Evolutionary conservation across 2,113 vertebrate genomes (phyloP).

Genomic region (Piaya cayana): DNA sequence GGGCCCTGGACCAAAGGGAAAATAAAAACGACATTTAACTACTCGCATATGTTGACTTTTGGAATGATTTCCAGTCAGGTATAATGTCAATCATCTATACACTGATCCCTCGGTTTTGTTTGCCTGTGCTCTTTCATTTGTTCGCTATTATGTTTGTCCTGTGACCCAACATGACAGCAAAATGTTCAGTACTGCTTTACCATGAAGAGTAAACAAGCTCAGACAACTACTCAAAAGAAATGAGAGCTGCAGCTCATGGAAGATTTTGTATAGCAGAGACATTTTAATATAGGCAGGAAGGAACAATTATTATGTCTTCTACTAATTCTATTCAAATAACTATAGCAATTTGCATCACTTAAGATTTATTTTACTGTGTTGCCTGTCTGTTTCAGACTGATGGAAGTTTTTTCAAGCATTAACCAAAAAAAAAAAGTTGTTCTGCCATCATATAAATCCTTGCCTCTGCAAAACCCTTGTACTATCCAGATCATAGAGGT

Average conservation of each 20-base stretch:
- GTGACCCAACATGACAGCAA: background rate
- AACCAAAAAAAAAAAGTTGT: background rate
- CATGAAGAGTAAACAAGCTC: background rate
- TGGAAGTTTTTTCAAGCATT: background rate
- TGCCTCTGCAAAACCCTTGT: background rate
- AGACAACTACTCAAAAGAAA: background rate
- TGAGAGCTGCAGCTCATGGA: background rate
- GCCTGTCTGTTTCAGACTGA: constrained; percentile 28
- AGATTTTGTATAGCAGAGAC: background rate
- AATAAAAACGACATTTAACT: constrained; percentile 36
- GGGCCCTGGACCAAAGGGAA: constrained; percentile 44
- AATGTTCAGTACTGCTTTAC: constrained; percentile 1
- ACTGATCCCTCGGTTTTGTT: background rate
- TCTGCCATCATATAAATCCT: background rate
- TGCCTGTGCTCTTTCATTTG: background rate
- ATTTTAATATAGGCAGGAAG: background rate
- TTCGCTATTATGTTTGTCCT: background rate
- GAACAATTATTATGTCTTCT: constrained; percentile 30
- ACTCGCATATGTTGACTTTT: constrained; percentile 53
- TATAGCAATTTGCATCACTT: constrained; percentile 16
- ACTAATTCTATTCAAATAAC: constrained; percentile 17
- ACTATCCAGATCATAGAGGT: background rate
- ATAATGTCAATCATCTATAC: background rate
- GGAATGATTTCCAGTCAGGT: background rate
- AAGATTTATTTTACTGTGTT: background rate